Evolutionary conservation across 1,140 invertebrate species (phyloP).

Genomic region (Sesamia nonagrioides): DNA sequence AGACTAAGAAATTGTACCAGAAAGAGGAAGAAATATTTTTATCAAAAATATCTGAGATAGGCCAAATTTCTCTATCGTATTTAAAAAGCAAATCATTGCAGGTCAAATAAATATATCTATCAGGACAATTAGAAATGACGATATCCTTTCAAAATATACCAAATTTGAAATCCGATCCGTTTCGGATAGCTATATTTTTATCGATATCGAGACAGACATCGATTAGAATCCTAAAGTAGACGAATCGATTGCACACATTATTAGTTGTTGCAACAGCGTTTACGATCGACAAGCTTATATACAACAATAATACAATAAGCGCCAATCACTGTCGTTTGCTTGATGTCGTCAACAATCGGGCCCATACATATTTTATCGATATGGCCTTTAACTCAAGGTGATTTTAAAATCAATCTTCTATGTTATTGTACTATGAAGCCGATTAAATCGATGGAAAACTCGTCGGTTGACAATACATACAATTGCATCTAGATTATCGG

Average conservation of each 20-base stretch:
- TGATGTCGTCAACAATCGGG: slow-evolving; percentile 61
- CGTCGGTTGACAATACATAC: background rate
- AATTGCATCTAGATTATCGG: background rate
- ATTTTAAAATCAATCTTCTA: slow-evolving; percentile 45
- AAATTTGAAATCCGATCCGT: too few relatives aligned
- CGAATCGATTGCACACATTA: slow-evolving; percentile 30
- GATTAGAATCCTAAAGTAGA: slow-evolving; percentile 7
- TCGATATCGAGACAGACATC: slow-evolving; percentile 28
- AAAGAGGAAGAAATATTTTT: too few relatives aligned
- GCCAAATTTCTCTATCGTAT: too few relatives aligned
- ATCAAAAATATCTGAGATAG: too few relatives aligned
- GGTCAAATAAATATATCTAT: too few relatives aligned
- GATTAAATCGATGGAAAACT: slow-evolving; percentile 1
- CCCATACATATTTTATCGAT: slow-evolving; percentile 56
- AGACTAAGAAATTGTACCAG: too few relatives aligned
- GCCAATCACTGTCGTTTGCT: slow-evolving; percentile 42
- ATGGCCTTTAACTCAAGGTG: slow-evolving; percentile 53
- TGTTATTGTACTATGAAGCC: background rate
- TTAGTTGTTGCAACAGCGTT: slow-evolving; percentile 44
- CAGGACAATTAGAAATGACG: too few relatives aligned
- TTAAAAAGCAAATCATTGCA: too few relatives aligned
- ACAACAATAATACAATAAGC: slow-evolving; percentile 59
- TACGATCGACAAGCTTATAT: slow-evolving; percentile 64
- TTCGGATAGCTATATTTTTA: background rate
- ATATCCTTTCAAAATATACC: too few relatives aligned